Base-by-base conservation (phyloP, 2,888 invertebrate species). In the Melikaiella ostensackeni region DNA sequence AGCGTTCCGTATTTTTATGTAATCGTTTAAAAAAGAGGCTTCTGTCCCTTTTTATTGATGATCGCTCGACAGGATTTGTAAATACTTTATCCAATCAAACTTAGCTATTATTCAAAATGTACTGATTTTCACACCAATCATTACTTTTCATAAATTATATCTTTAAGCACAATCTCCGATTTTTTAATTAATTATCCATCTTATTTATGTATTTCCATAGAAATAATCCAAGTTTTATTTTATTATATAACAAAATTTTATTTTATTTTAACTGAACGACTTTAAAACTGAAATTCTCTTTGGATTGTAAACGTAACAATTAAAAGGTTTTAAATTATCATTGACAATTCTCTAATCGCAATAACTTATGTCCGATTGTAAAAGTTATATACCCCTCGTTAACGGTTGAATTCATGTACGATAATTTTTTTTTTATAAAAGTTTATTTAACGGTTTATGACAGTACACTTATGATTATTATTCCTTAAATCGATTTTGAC, bases 1-100 rank as follows among this genome's bases (percentile, higher is more conserved):
- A 86, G 82, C 83, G 81, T 85, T 87, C 85, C 79, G 75, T 79
- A 75, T 70, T 78, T 75, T 76, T 77, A 38, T 38, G 42, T 77
- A 75, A 76, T 70, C 19, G 6, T 70, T 70, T 30, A 9, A 42
- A 64, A 66, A 50, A 33, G 8, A 64, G 9, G 30, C 27, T 42
- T 66, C 7, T 46, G 70, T 55, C 70, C 55, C 24, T 55, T 21
- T 50, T 46, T 70, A 50, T 70, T 70, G 19, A 55, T 50, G 30
- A 70, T 70, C 50, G 46, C 33, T 70, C 70, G 70, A 70, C 50
- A 55, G 30, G 33, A 50, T 70, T 70, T 70, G 70, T 70, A 70
- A 70, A 70, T 55, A 70, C 30, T 33, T 21, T 55, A 70, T 50
- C 50, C 19, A 42, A 64, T 64, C 64, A 70, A 55, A 64, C 42